Conservation (phyloP, 2,888 invertebrate genomes). For the Tipula lateralis region DNA sequence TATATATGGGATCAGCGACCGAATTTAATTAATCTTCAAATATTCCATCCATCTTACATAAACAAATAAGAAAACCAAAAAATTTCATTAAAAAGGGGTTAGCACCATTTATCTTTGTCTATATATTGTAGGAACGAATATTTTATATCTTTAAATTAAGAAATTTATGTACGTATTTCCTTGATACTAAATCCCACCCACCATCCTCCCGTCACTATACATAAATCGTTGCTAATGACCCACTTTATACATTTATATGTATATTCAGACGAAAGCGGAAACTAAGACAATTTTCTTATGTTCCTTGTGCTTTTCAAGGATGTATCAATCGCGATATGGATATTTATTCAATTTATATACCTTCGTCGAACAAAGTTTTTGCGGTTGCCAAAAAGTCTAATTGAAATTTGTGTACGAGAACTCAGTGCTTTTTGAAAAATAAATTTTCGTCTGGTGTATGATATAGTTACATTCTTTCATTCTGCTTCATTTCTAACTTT, state of each 20-base stretch:
- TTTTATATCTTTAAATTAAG: constrained; percentile 12
- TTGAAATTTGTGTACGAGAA: neutral
- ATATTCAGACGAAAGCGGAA: neutral
- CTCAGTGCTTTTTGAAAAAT: neutral
- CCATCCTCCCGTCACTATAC: neutral
- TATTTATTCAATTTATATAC: constrained; percentile 16
- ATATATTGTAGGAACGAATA: neutral
- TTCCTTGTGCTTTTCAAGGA: neutral
- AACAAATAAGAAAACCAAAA: neutral
- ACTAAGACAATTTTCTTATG: constrained; percentile 4
- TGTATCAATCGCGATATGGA: constrained; percentile 1
- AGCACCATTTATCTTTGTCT: constrained; percentile 11
- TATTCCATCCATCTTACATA: neutral
- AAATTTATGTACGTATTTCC: constrained; percentile 2
- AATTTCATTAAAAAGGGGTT: constrained; percentile 9
- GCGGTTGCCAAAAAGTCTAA: neutral
- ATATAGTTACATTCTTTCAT: neutral
- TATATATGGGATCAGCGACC: neutral
- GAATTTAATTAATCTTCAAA: constrained; percentile 6
- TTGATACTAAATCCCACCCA: neutral
- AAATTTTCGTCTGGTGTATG: neutral
- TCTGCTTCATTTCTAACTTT: neutral
- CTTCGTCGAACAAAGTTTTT: neutral
- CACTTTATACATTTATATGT: neutral
- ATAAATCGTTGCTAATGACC: neutral